Evolutionary conservation across 2,888 invertebrate genomes (phyloP), one percentile per base, ranked within the genome.

Genomic region (Oxytorus armatus): DNA sequence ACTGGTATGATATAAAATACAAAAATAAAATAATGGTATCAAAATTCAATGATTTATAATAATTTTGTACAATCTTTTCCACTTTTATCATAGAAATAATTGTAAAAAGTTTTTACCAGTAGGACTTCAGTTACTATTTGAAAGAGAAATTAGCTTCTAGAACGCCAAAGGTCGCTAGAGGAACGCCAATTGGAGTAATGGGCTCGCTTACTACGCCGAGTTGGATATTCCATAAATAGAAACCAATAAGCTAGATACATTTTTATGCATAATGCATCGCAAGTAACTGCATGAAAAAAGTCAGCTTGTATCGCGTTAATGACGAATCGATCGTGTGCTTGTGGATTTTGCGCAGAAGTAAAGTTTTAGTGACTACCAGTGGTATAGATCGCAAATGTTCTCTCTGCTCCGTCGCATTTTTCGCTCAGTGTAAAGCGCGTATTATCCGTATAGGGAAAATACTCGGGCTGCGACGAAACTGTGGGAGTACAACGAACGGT

Each of bases 241-340:
- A 80, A 68, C 33, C 59, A 66, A 72, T 76, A 68, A 72, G 55
- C 51, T 47, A 70, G 76, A 80, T 80, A 61, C 68, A 74, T 74
- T 77, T 73, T 39, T 59, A 39, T 68, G 63, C 55, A 73, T 78
- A 72, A 69, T 78, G 33, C 29, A 39, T 76, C 36, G 63, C 33
- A 47, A 77, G 73, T 73, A 72, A 82, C 72, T 57, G 59, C 68
- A 3, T 53, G 39, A 33, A 39, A 59, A 25, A 49, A 66, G 51
- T 57, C 51, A 8, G 65, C 53, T 65, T 68, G 47, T 42, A 65
- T 25, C 44, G 51, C 14, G 29, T 75, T 29, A 59, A 68, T 44
- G 63, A 68, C 49, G 25, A 73, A 73, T 82, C 73, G 39, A 77
- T 39, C 44, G 47, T 57, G n/a, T n/a, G 14, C 18, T 16, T 29